Percentiles rank a stretch among this genome's conserved stretches.
These are phyloP conservation scores for Rhinolophus ferrumequinum DNA, from an alignment of 2,113 vertebrate species.

Conservation along the genomic window DNA sequence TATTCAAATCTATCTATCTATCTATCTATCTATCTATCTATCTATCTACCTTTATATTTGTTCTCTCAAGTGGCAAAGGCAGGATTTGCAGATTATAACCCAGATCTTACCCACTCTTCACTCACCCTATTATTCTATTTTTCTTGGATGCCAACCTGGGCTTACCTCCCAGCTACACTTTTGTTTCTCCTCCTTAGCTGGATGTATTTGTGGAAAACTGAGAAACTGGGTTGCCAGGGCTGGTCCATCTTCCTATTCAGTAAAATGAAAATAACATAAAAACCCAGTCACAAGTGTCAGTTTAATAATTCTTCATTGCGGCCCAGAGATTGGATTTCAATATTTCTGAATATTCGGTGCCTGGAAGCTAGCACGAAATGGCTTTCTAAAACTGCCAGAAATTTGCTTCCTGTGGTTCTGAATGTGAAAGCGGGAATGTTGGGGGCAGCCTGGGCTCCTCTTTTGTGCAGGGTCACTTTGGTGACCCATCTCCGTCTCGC, in stretches of 20 bases:
- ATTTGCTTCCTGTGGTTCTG: background rate
- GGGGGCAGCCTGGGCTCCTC: background rate
- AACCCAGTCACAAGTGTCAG: background rate
- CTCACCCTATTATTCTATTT: background rate
- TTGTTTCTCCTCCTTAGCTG: background rate
- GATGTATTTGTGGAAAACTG: background rate
- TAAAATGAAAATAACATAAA: constrained; percentile 55
- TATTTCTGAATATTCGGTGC: constrained; percentile 50
- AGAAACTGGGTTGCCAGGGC: background rate
- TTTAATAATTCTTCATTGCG: constrained; percentile 61
- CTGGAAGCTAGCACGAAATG: constrained; percentile 35
- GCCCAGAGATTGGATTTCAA: constrained; percentile 28
- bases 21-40: background rate
- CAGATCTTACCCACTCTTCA: background rate
- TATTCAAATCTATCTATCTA: background rate
- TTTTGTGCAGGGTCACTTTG: background rate
- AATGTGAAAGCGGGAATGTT: background rate
- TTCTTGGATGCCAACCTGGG: background rate
- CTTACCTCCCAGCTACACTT: background rate
- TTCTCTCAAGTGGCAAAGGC: background rate
- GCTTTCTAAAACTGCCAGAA: constrained; percentile 23
- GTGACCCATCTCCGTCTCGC: background rate
- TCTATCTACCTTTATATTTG: background rate
- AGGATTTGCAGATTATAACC: background rate
- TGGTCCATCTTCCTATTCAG: background rate